Conservation (phyloP, 2,888 invertebrate genomes). For the Metopia argyrocephala region DNA sequence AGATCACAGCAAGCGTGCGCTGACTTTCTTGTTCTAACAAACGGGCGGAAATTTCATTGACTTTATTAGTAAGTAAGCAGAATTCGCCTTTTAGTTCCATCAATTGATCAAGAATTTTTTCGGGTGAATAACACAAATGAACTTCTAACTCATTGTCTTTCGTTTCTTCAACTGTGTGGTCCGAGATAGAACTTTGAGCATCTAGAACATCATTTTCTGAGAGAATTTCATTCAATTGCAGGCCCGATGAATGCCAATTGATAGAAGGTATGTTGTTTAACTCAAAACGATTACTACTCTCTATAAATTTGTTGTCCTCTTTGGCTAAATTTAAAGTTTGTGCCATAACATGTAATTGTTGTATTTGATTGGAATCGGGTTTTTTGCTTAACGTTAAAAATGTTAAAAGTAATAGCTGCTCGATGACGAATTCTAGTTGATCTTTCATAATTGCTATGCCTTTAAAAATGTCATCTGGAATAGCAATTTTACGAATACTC, state of each 20-base stretch:
- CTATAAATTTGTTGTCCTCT: conserved; percentile 49
- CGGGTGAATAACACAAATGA: conserved; percentile 71
- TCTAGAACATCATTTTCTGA: conserved; percentile 41
- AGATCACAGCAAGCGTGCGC: conserved; percentile 65
- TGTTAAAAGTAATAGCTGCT: conserved; percentile 70
- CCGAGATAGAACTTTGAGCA: neutral
- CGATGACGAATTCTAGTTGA: conserved; percentile 71
- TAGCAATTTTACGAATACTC: neutral
- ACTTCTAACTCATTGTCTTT: conserved; percentile 66
- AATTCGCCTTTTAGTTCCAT: conserved; percentile 72
- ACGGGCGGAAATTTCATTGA: conserved; percentile 71
- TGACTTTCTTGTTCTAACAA: conserved; percentile 71
- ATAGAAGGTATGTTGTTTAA: conserved; percentile 43
- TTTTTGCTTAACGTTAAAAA: conserved; percentile 68
- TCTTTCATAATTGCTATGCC: conserved; percentile 65
- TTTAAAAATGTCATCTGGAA: conserved; percentile 53
- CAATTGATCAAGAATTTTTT: conserved; percentile 71
- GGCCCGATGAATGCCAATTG: conserved; percentile 57
- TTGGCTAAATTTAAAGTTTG: conserved; percentile 67
- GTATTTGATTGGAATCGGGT: conserved; percentile 61
- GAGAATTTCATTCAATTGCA: conserved; percentile 26
- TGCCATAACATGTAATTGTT: conserved; percentile 65
- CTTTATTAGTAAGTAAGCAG: conserved; percentile 71
- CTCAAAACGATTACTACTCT: conserved; percentile 33
- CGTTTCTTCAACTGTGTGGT: neutral